Base-by-base conservation (phyloP, 92 coral and sea anemone species). In the Zoanthus solanderi region DNA sequence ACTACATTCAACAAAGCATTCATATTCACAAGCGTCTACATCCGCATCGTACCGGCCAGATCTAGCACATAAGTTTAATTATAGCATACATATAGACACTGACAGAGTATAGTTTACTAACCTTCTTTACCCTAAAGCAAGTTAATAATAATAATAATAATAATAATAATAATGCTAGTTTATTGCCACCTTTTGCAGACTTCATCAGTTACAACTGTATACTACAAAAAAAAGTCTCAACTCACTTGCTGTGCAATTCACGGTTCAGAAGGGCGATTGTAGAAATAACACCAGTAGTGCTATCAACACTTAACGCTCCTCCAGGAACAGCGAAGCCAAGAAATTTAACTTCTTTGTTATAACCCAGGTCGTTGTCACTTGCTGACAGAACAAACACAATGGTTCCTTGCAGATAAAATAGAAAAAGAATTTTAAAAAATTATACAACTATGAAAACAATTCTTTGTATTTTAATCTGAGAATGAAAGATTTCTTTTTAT, bases 261-360 rank as follows among this genome's bases (percentile, higher is more conserved):
- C 94, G 89, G 60, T 92, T 90, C 48, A 94, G 76, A 13, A 1
- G 34, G 14, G 85, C 87, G 17, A 54, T 87, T 5, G 93, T 75
- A 53, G 54, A 72, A 47, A 94, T 83, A 23, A 75, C 83, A 63
- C 97, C 97, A 31, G 88, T 84, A 2, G 89, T 47, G 61, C 44
- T 87, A 72, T 90, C 87, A 23, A 94, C 67, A 63, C 88, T 84
- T 37, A 94, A 89, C 34, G 50, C 91, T 12, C 92, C 94, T 52
- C 84, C 76, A 61, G 97, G 95, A 66, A 79, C 83, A 2, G 95
- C 93, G 42, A 54, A 83, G 12, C 95, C 97, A 58, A 73, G 72
- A 82, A 79, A 94, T 34, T 72, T 84, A 44, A 94, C 84, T 5
- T 63, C 76, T 17, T 87, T 91, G 92, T 92, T 94, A 31, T 7